Evolutionary conservation across 2,797 vertebrate species (phyloP).

Genomic region (Danio tinwini): DNA sequence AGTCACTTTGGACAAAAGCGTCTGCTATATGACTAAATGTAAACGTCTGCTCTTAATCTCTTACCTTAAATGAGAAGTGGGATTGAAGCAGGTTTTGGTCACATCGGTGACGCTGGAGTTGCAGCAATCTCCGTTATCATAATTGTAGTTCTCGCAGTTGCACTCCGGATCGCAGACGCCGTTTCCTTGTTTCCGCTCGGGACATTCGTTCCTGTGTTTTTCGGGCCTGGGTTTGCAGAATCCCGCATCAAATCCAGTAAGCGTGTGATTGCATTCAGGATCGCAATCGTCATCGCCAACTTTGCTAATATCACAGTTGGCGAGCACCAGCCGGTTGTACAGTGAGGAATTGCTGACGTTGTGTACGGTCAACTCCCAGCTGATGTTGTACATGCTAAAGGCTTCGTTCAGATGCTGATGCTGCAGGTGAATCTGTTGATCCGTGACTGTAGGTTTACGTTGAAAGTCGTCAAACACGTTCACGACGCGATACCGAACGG

Average conservation of each 20-base stretch:
- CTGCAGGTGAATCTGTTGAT: constrained; percentile 93
- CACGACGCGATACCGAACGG: constrained; percentile 91
- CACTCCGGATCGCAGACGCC: constrained; percentile 94
- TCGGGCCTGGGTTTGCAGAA: constrained; percentile 81
- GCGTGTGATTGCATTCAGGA: constrained; percentile 93
- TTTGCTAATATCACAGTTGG: constrained; percentile 97
- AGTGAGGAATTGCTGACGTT: constrained; percentile 92
- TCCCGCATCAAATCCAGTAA: constrained; percentile 92
- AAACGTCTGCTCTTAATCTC: not conserved
- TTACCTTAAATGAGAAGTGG: constrained; percentile 94
- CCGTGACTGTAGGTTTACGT: constrained; percentile 87
- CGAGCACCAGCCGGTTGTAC: constrained; percentile 89
- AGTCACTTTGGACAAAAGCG: no score
- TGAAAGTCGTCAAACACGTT: constrained; percentile 87
- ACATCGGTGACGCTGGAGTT: constrained; percentile 94
- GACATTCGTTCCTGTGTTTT: constrained; percentile 70
- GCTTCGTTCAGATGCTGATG: constrained; percentile 92
- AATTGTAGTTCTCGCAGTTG: constrained; percentile 91
- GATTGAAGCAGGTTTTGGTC: constrained; percentile 97
- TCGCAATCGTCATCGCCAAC: constrained; percentile 91
- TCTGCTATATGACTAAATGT: no score
- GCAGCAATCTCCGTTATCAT: constrained; percentile 94
- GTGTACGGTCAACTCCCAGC: constrained; percentile 93
- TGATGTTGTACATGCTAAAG: constrained; percentile 93
- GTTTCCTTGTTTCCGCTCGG: constrained; percentile 87